Conservation (phyloP, 2,113 vertebrate species). For the Mirounga angustirostris region DNA sequence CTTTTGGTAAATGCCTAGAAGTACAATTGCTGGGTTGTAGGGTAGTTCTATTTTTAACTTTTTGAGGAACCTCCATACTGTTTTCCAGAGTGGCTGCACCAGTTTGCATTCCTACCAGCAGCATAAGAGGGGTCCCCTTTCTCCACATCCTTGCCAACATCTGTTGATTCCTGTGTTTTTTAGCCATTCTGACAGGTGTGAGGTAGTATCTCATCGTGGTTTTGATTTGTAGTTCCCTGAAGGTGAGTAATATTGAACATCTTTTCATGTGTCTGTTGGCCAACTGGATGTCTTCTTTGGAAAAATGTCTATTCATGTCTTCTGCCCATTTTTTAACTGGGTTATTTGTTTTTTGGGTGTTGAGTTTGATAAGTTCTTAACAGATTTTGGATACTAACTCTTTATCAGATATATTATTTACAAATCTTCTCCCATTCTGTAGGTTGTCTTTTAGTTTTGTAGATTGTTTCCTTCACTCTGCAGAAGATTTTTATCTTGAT, state of each 20-base stretch:
- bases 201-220: neutral
- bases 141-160: neutral
- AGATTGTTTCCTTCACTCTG: neutral
- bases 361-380: neutral
- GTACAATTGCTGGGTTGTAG: neutral
- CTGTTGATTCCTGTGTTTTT: neutral
- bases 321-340: neutral
- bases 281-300: neutral
- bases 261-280: neutral
- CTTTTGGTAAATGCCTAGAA: neutral
- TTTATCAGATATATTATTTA: neutral
- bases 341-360: neutral
- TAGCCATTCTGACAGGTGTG: neutral
- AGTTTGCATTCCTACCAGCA: neutral
- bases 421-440: neutral
- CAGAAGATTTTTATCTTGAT: neutral
- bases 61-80: neutral
- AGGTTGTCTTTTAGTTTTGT: neutral
- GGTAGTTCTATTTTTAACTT: neutral
- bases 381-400: neutral
- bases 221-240: neutral
- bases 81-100: no score
- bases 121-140: neutral
- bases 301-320: neutral
- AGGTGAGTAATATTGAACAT: neutral